phyloP scores from a whole-genome alignment of 1,140 invertebrate species.

The Tenebrio molitor region DNA sequence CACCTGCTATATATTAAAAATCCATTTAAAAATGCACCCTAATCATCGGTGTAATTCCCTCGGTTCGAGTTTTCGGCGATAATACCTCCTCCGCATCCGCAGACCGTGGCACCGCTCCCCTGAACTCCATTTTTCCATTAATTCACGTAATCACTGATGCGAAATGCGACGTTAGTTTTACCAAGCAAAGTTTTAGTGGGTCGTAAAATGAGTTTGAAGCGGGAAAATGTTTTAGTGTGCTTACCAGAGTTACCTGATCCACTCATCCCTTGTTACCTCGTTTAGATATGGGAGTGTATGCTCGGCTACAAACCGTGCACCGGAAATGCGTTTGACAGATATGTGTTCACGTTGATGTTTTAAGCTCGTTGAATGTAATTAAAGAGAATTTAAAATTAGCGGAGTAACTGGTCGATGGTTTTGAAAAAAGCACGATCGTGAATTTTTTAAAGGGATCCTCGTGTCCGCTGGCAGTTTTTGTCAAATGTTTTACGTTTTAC shows the following conservation, averaged over 20 bases:
- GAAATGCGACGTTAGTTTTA: constrained; percentile 8
- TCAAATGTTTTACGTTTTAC: too few relatives aligned
- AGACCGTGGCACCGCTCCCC: not conserved
- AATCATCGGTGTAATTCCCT: too few relatives aligned
- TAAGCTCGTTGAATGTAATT: not conserved
- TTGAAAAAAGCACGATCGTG: too few relatives aligned
- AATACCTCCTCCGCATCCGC: not conserved
- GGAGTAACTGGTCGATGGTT: too few relatives aligned
- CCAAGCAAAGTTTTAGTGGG: constrained; percentile 23
- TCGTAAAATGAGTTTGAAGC: constrained; percentile 11
- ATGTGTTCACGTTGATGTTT: not conserved
- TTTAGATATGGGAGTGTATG: not conserved
- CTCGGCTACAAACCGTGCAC: not conserved
- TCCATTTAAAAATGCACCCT: too few relatives aligned
- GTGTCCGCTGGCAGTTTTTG: too few relatives aligned
- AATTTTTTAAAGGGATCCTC: too few relatives aligned
- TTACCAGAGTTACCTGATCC: too few relatives aligned
- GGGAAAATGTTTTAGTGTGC: constrained; percentile 20
- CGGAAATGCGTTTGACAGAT: constrained; percentile 6
- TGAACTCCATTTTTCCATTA: constrained; percentile 16
- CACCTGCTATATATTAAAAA: too few relatives aligned
- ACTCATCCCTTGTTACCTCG: not conserved
- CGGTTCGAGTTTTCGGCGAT: not conserved
- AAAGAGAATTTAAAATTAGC: not conserved
- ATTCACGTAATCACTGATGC: constrained; percentile 18